Evolutionary conservation across 2,888 invertebrate genomes (phyloP).

Genomic region (Isoperla grammatica): DNA sequence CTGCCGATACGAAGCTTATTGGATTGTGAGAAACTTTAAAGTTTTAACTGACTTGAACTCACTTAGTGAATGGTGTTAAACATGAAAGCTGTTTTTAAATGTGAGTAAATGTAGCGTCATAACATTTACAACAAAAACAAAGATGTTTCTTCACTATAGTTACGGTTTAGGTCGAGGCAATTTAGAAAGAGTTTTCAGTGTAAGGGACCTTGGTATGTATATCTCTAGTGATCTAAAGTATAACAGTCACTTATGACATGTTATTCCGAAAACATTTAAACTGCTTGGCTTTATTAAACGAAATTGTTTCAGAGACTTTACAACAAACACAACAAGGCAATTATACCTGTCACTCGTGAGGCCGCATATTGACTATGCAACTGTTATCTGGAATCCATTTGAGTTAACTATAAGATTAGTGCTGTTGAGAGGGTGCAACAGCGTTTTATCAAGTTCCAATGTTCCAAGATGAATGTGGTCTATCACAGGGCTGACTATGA

Average conservation of each 20-base stretch:
- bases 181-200: background rate
- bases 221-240: background rate
- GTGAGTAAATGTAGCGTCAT: background rate
- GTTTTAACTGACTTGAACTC: background rate
- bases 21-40: background rate
- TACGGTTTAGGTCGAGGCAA: background rate
- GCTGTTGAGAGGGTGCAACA: too few relatives aligned
- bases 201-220: too few relatives aligned
- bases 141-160: background rate
- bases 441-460: too few relatives aligned
- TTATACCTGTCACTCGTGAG: too few relatives aligned
- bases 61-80: background rate
- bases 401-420: too few relatives aligned
- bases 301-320: too few relatives aligned
- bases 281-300: background rate
- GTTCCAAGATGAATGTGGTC: too few relatives aligned
- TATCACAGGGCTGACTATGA: too few relatives aligned
- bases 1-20: background rate
- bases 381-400: too few relatives aligned
- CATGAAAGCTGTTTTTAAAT: conserved; percentile 1
- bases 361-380: too few relatives aligned
- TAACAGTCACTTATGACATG: background rate
- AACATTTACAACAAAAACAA: conserved; percentile 3
- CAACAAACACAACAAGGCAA: too few relatives aligned
- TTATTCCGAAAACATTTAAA: background rate